Base-by-base conservation (phyloP, 2,797 vertebrate species). In the Ctenochaetus hawaiiensis region DNA sequence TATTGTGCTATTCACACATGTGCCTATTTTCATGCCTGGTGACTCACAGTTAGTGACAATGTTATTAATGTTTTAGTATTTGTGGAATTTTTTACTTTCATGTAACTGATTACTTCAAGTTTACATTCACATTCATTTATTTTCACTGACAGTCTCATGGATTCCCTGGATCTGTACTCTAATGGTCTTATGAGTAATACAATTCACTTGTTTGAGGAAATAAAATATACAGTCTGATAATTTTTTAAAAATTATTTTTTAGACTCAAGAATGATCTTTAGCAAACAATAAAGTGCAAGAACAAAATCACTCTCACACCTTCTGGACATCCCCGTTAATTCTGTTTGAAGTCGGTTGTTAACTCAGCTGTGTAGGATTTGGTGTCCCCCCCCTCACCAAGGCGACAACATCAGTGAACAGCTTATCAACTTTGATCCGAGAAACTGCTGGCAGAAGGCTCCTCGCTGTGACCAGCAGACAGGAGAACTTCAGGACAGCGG, bases 281-380 rank as follows among this genome's bases (percentile, higher is more conserved):
- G 22, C 16, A 41, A 60, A 51, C 20, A 13, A 26, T 30, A 39
- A 30, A 26, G 8, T 47, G 5, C 0, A 12, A 23, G 11, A 34
- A 11, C 10, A n/a, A 71, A 73, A 8, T 0, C 10, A 8, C 34
- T 52, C 20, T 18, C 8, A 12, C 41, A 22, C 72, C 45, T 73
- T 76, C 3, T 9, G 11, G 37, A 61, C 44, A 17, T 39, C 58
- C 22, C 30, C 1, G 2, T 63, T n/a, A 47, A 26, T 44, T 34
- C 59, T 69, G 75, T 67, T 77, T 79, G 67, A 75, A 77, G 81
- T 61, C 7, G 14, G 41, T 75, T 78, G 78, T 92, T 90, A 89
- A 80, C 72, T 88, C 90, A 92, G 91, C 89, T 92, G 87, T 84
- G 85, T 14, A 30, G 89, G 90, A 86, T 91, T 91, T 89, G 79